Percentiles rank a stretch among this genome's conserved stretches.
Conservation (phyloP, 2,113 vertebrate genomes). For the Ondatra zibethicus region DNA sequence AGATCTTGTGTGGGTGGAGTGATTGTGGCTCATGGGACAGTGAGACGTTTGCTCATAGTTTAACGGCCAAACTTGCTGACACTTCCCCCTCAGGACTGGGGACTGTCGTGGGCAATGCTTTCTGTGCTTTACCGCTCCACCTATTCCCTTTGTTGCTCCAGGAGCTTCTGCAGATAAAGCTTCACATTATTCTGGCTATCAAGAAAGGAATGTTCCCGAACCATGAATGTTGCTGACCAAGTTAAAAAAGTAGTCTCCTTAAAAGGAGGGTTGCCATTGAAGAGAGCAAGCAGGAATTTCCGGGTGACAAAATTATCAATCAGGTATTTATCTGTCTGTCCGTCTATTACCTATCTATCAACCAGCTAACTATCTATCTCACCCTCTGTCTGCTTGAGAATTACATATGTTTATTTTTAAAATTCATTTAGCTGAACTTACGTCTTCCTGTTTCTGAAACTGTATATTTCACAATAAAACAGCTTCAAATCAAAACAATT, state of each 20-base stretch:
- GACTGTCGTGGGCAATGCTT: neutral
- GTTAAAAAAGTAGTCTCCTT: neutral
- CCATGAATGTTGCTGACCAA: neutral
- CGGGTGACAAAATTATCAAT: neutral
- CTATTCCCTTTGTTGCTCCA: neutral
- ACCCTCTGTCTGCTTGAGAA: neutral
- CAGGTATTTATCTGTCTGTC: neutral
- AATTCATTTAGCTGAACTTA: neutral
- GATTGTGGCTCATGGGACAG: neutral
- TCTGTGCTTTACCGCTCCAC: neutral
- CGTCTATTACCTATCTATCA: neutral
- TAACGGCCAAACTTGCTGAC: neutral
- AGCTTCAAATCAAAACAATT: neutral
- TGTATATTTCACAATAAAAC: neutral
- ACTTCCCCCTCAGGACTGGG: neutral
- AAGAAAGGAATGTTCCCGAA: neutral
- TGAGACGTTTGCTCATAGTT: neutral
- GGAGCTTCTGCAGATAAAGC: neutral
- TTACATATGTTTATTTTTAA: slow-evolving; percentile 9
- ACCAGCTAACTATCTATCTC: neutral
- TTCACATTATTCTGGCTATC: neutral
- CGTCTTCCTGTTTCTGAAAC: neutral
- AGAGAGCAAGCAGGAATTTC: neutral
- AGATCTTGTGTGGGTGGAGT: neutral
- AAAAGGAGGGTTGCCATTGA: neutral